Percentiles rank a stretch among this genome's conserved stretches.
Evolutionary conservation across 2,888 invertebrate genomes (phyloP).

Genomic region (Mythimna pallens): DNA sequence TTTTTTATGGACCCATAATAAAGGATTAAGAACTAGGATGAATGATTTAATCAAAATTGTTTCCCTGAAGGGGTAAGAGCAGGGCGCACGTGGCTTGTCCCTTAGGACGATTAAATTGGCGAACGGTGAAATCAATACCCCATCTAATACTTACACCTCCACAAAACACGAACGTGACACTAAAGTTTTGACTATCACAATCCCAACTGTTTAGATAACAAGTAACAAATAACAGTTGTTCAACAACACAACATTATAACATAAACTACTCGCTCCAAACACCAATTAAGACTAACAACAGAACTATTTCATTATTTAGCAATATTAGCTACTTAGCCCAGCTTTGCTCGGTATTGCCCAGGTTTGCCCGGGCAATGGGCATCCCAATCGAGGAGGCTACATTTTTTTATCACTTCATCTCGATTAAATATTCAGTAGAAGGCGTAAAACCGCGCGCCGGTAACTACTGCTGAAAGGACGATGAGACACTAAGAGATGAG

Average conservation of each 20-base stretch:
- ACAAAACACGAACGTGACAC: conserved; percentile 16
- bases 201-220: conserved; percentile 21
- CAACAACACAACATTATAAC: conserved; percentile 4
- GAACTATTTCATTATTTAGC: conserved; percentile 41
- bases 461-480: conserved; percentile 55
- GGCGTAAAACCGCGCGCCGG: conserved; percentile 62
- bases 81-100: too few relatives aligned
- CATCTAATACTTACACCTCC: background rate
- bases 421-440: conserved; percentile 67
- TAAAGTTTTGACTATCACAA: conserved; percentile 1
- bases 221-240: conserved; percentile 21
- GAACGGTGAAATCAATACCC: background rate
- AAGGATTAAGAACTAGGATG: too few relatives aligned
- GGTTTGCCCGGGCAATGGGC: conserved; percentile 22
- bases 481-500: conserved; percentile 43
- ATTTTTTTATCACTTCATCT: conserved; percentile 74
- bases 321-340: conserved; percentile 37
- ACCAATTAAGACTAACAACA: conserved; percentile 32
- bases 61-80: background rate
- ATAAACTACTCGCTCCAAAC: conserved; percentile 17
- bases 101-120: background rate
- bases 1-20: too few relatives aligned
- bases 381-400: conserved; percentile 62
- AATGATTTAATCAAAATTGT: background rate
- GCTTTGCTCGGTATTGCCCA: conserved; percentile 11